Evolutionary conservation across 2,888 invertebrate genomes (phyloP).

Genomic region (Cataglyphis albicans): DNA sequence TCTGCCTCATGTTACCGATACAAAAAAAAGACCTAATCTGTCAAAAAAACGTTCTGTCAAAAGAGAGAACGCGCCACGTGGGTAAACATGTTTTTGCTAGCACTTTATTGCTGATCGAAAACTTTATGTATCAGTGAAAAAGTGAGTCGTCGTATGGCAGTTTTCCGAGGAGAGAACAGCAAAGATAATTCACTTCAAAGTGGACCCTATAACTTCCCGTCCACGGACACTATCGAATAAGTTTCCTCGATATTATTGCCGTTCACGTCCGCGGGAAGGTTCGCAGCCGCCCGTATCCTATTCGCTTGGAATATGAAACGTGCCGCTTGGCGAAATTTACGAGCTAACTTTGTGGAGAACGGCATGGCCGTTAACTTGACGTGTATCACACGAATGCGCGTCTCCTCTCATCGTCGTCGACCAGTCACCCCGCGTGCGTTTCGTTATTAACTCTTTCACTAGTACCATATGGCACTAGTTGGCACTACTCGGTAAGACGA

Average conservation of each 20-base stretch:
- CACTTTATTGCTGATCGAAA: conserved; percentile 38
- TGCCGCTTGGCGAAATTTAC: conserved; percentile 51
- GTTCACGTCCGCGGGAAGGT: conserved; percentile 6
- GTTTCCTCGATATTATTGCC: conserved; percentile 41
- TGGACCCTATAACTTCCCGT: conserved; percentile 38
- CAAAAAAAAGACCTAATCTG: neutral
- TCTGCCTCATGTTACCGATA: no score
- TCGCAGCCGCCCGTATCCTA: conserved; percentile 35
- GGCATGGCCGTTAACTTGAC: conserved; percentile 50
- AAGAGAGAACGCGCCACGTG: neutral
- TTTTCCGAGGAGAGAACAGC: conserved; percentile 3
- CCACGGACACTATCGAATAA: conserved; percentile 39
- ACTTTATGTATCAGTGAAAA: neutral
- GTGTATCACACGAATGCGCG: conserved; percentile 46
- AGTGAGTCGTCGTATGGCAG: conserved; percentile 3
- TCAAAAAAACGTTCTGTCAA: neutral
- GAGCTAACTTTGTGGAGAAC: conserved; percentile 49
- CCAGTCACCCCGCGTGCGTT: conserved; percentile 49
- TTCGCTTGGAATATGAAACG: conserved; percentile 50
- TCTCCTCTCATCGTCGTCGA: conserved; percentile 31
- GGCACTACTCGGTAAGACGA: conserved; percentile 47
- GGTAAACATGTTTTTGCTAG: neutral
- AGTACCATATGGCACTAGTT: conserved; percentile 52
- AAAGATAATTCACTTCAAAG: conserved; percentile 45
- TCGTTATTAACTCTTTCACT: conserved; percentile 55